Evolutionary conservation across 1,140 invertebrate species (phyloP).

Genomic region (Mizuhopecten yessoensis): DNA sequence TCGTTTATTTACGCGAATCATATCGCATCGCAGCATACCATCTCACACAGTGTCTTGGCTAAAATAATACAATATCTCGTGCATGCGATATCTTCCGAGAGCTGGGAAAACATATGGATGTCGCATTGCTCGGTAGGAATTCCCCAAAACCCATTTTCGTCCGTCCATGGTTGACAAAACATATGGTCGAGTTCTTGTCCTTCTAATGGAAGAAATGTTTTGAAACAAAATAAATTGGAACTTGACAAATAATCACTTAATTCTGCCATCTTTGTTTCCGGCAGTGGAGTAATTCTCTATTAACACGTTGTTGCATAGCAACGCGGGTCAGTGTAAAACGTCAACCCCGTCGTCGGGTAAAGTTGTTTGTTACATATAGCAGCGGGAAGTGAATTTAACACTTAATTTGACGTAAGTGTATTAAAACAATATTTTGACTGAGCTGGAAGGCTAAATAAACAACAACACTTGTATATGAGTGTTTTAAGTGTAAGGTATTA

Average conservation of each 20-base stretch:
- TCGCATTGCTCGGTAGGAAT: constrained; percentile 36
- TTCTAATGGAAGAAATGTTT: constrained; percentile 30
- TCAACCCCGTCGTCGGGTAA: background rate
- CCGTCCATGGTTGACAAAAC: constrained; percentile 17
- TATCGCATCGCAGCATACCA: constrained; percentile 3
- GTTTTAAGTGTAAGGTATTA: constrained; percentile 18
- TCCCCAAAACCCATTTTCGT: constrained; percentile 36
- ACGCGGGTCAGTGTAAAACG: background rate
- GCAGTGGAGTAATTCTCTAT: background rate
- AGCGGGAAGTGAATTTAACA: constrained; percentile 7
- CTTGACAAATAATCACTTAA: background rate
- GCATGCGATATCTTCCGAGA: constrained; percentile 41
- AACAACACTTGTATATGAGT: background rate
- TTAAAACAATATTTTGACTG: constrained; percentile 40
- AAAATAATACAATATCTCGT: constrained; percentile 54
- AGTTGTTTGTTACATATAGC: background rate
- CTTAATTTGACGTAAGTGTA: constrained; percentile 28
- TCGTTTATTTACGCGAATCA: constrained; percentile 44
- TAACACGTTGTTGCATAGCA: no score
- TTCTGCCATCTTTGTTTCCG: constrained; percentile 22
- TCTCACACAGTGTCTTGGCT: constrained; percentile 25
- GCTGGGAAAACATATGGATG: constrained; percentile 57
- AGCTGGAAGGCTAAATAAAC: background rate
- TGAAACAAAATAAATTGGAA: constrained; percentile 40
- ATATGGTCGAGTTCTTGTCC: constrained; percentile 42